A percentile compares a stretch with the other conserved stretches of the same genome.
Evolutionary conservation across 2,888 invertebrate species (phyloP).

Genomic region (Aspidiotus rigidus): DNA sequence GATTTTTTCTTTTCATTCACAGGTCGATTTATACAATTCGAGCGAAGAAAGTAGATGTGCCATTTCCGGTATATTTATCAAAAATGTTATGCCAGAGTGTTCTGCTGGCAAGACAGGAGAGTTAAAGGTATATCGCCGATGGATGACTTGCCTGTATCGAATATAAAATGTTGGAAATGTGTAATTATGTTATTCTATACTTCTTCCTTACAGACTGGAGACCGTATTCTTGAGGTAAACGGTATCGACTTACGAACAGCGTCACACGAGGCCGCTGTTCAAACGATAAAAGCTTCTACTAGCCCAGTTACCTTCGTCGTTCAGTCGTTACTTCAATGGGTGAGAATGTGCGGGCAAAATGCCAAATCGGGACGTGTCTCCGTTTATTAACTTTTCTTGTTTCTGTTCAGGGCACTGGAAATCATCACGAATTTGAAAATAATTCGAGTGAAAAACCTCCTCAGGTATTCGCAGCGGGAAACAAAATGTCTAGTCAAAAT

Average conservation of each 20-base stretch:
- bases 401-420: no score
- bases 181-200: no score
- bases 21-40: slow-evolving; percentile 66
- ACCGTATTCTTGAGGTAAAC: slow-evolving; percentile 82
- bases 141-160: not conserved
- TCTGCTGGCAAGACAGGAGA: slow-evolving; percentile 87
- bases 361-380: no score
- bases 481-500: no score
- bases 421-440: no score
- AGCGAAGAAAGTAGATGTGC: slow-evolving; percentile 58
- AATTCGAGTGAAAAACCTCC: no score
- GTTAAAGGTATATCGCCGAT: slow-evolving; percentile 51
- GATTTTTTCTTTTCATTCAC: slow-evolving; percentile 44
- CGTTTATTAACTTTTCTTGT: no score
- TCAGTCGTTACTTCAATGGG: slow-evolving; percentile 69
- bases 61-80: slow-evolving; percentile 93
- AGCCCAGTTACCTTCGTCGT: slow-evolving; percentile 83
- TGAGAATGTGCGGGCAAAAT: slow-evolving; percentile 44
- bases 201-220: slow-evolving; percentile 60
- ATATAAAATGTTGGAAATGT: not conserved
- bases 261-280: slow-evolving; percentile 87
- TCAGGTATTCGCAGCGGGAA: not conserved
- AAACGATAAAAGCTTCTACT: slow-evolving; percentile 82
- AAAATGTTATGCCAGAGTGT: slow-evolving; percentile 86
- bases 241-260: slow-evolving; percentile 81